Conservation (phyloP, 1,140 invertebrate species). For the Procambarus clarkii region DNA sequence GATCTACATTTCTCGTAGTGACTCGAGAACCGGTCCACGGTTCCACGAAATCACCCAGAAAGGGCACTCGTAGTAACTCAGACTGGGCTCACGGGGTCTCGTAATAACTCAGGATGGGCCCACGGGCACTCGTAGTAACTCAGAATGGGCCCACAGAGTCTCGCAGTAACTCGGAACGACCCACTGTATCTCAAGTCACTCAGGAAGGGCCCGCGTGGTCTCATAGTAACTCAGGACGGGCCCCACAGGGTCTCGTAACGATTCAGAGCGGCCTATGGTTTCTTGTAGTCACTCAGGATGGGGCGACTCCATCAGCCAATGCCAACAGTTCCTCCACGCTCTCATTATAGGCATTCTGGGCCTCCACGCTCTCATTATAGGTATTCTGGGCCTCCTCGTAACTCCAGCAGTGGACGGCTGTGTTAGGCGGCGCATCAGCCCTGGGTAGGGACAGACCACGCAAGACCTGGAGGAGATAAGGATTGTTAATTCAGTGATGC, state of each 20-base stretch:
- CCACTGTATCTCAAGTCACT: no score
- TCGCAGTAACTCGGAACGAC: not conserved
- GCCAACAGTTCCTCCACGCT: not conserved
- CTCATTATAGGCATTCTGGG: not conserved
- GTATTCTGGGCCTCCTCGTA: constrained; percentile 47
- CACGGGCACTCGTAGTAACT: not conserved
- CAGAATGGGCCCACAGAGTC: not conserved
- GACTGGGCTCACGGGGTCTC: not conserved
- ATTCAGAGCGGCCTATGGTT: not conserved
- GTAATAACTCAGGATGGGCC: not conserved
- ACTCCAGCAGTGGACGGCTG: not conserved
- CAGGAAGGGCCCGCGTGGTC: no score
- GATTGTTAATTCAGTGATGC: no score
- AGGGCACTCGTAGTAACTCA: not conserved
- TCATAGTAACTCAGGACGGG: not conserved
- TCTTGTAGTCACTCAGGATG: not conserved
- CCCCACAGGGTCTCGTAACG: not conserved
- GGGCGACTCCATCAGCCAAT: not conserved
- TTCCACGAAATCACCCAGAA: no score
- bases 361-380: constrained; percentile 6
- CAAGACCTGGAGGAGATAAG: not conserved
- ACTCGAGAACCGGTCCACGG: no score
- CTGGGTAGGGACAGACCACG: not conserved
- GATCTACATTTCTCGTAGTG: no score
- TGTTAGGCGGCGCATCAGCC: not conserved